Percentiles rank a stretch among this genome's conserved stretches.
These are phyloP conservation scores for Vultur gryphus DNA, from an alignment of 2,797 vertebrate species.

Conservation along the genomic window DNA sequence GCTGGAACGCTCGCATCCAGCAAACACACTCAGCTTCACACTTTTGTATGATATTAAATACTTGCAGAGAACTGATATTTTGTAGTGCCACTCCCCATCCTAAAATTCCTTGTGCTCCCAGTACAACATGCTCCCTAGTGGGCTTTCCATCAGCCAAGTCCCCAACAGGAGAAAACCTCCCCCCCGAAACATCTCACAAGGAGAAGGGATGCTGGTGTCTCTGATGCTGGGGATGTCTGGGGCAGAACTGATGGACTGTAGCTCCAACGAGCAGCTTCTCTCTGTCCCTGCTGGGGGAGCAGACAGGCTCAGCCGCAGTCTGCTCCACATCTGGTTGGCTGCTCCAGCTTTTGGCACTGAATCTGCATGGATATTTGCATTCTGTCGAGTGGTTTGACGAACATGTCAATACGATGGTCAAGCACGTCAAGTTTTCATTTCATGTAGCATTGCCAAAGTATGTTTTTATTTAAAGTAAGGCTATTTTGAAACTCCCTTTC, in stretches of 20 bases:
- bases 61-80: not conserved
- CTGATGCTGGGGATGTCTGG: not conserved
- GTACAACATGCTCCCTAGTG: not conserved
- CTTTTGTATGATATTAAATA: not conserved
- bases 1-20: not conserved
- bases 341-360: not conserved
- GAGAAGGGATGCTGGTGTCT: not conserved
- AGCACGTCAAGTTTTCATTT: slow-evolving; percentile 10
- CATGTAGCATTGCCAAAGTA: not conserved
- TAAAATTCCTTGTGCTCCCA: not conserved
- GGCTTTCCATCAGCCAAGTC: not conserved
- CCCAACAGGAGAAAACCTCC: not conserved
- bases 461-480: slow-evolving; percentile 42
- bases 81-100: not conserved
- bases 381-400: slow-evolving; percentile 18
- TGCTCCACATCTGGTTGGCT: slow-evolving; percentile 29
- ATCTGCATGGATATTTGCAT: not conserved
- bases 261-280: not conserved
- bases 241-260: not conserved
- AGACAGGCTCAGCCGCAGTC: not conserved
- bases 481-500: slow-evolving; percentile 36
- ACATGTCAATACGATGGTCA: slow-evolving; percentile 27
- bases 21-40: not conserved
- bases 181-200: not conserved
- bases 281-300: not conserved